phyloP scores from a whole-genome alignment of 1,140 invertebrate genomes.

The Megalonaias nervosa region DNA sequence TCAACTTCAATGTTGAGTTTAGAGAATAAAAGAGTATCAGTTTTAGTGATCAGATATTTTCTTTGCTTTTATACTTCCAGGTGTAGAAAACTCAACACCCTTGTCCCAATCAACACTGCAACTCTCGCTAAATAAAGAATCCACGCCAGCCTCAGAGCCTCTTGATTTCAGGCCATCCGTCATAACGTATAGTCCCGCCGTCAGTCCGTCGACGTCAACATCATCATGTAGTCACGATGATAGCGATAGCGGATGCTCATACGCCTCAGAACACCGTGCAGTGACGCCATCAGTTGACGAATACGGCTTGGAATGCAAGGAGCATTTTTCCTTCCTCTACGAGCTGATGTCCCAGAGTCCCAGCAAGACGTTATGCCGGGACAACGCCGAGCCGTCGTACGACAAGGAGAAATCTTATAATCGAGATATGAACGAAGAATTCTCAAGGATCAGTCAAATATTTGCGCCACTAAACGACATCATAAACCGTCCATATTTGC shows the following conservation, averaged over 20 bases:
- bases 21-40: too few species aligned
- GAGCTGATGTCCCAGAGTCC: conserved; percentile 29
- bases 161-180: too few species aligned
- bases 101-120: too few species aligned
- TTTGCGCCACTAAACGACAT: conserved; percentile 22
- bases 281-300: conserved; percentile 20
- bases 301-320: conserved; percentile 22
- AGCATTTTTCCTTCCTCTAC: conserved; percentile 35
- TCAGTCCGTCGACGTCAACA: conserved; percentile 21
- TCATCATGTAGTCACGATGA: conserved; percentile 27
- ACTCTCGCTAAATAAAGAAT: too few species aligned
- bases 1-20: too few species aligned
- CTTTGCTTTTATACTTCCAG: too few species aligned
- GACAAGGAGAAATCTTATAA: conserved; percentile 4
- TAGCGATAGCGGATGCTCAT: conserved; percentile 33
- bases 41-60: too few species aligned
- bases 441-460: conserved; percentile 4
- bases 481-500: conserved; percentile 18
- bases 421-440: conserved; percentile 12
- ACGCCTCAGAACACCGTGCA: conserved; percentile 31
- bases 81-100: too few species aligned
- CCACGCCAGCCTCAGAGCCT: too few species aligned
- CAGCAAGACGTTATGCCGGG: conserved; percentile 3
- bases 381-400: conserved; percentile 12
- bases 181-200: conserved; percentile 4